Evolutionary conservation across 2,888 invertebrate genomes (phyloP), one percentile per base, ranked within the genome.

Genomic region (Maniola hyperantus): DNA sequence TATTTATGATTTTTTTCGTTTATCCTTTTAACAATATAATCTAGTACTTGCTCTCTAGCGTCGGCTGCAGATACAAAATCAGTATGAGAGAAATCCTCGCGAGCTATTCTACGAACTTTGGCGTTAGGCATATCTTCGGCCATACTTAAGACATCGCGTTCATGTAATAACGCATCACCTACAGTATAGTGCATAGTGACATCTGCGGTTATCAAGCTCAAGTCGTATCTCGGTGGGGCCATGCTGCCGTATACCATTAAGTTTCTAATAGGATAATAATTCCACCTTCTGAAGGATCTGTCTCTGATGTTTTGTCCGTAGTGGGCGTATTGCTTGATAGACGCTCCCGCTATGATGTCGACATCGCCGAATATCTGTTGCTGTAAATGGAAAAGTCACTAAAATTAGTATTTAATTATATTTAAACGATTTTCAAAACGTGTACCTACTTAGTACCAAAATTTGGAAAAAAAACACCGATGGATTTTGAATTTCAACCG

Each of bases 281-380:
- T 67, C 73, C 74, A 79, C 54, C 77, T 67, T 59, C 71, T 72
- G 67, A 79, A 79, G 1, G 51, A 13, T 59, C 55, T 72, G 33
- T 73, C 69, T 57, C 71, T 68, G 8, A 79, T 73, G 50, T 77
- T 77, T 60, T 79, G 79, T 6, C 78, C 79, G 48, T 65, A 77
- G 69, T 79, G 78, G 0, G 76, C 77, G 48, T 76, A 64, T 68
- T 77, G 76, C 20, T 79, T 79, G 2, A 74, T 50, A 5, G 79
- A 67, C 0, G 75, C 74, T 13, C 76, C 76, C 13, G 72, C 72
- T 11, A 72, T 36, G 2, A 71, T 15, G 46, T 71, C 72, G 1
- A 68, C 54, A 2, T 26, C 26, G 18, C 42, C 51, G 18, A 69
- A 86, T 85, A 68, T 42, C 0, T 44, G 26, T 33, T 18, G 13